Evolutionary conservation across 2,797 vertebrate genomes (phyloP), one percentile per base, ranked within the genome.

Genomic region (Gallinago stenura): DNA sequence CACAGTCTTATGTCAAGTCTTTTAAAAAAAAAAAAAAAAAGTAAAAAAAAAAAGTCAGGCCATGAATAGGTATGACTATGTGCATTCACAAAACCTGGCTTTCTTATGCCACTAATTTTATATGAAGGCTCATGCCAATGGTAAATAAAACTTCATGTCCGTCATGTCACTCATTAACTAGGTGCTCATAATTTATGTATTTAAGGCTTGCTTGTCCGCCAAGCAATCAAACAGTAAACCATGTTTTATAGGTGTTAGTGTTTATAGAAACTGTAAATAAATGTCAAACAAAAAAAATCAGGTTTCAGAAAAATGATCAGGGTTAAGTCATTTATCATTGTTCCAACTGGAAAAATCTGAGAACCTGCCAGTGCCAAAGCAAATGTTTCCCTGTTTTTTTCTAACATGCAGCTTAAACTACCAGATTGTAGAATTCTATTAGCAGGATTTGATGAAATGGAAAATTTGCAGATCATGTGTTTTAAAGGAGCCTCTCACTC

Each of bases 231-330:
- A 98, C 86, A 96, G 98, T 96, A 97, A 98, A 97, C 94, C 94
- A 94, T 97, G 97, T 97, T 98, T 98, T 98, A 97, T 98, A 98
- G 97, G 98, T 98, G 98, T 98, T 98, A 98, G 98, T 98, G 98
- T 98, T 99, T 98, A 98, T 98, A 98, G 84, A 98, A 98, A 98
- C 96, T 97, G 97, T 98, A 98, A 98, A 98, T 97, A 98, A 97
- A 98, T 98, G 97, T 98, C 97, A 98, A 98, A 98, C 97, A 97
- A 97, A 98, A 97, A 98, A 98, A 98, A 97, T 96, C 96, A 97
- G 83, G 94, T 97, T 98, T 98, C 96, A 93, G 96, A 98, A 97
- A 95, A 98, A 96, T 97, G 96, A 98, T 97, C 96, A 89, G 95
- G 95, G 96, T 96, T 93, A 92, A 92, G 94, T 97, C 98, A 98